Percentiles rank a stretch among this genome's conserved stretches.
Conservation (phyloP, 2,888 invertebrate genomes). For the Metallyticus violacea region DNA sequence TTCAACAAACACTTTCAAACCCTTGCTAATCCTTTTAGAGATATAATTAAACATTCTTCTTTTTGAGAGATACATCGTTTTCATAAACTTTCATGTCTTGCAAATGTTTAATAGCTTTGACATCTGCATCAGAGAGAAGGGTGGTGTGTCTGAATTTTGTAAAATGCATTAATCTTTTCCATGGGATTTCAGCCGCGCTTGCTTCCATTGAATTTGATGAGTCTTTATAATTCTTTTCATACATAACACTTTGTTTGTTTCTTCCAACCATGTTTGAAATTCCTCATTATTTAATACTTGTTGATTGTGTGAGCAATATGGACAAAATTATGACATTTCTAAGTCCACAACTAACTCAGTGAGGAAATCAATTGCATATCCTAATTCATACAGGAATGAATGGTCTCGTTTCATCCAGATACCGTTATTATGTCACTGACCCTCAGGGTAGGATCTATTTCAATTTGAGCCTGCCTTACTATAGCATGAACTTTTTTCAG, state of each 20-base stretch:
- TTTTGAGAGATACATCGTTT: constrained; percentile 1
- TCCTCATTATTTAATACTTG: neutral
- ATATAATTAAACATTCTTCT: constrained; percentile 30
- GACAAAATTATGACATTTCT: constrained; percentile 26
- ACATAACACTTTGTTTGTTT: constrained; percentile 3
- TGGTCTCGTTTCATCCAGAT: constrained; percentile 24
- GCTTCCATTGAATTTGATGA: constrained; percentile 23
- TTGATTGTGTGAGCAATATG: neutral
- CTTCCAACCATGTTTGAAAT: constrained; percentile 15
- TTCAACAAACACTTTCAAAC: constrained; percentile 7
- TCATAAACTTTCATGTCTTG: constrained; percentile 12
- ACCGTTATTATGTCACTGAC: neutral
- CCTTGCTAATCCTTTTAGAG: constrained; percentile 22
- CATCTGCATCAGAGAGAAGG: constrained; percentile 20
- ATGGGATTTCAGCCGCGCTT: constrained; percentile 16
- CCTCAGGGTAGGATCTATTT: neutral
- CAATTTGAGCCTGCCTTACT: neutral
- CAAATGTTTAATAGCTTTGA: constrained; percentile 9
- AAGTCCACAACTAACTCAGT: constrained; percentile 29
- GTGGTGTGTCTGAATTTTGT: neutral
- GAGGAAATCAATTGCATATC: constrained; percentile 20
- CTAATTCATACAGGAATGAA: constrained; percentile 19
- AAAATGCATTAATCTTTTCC: neutral
- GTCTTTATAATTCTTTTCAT: constrained; percentile 17
- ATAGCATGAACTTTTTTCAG: neutral